A percentile compares a stretch with the other conserved stretches of the same genome.
Conservation (phyloP, 2,888 invertebrate genomes). For the Nemapogon koenigi region DNA sequence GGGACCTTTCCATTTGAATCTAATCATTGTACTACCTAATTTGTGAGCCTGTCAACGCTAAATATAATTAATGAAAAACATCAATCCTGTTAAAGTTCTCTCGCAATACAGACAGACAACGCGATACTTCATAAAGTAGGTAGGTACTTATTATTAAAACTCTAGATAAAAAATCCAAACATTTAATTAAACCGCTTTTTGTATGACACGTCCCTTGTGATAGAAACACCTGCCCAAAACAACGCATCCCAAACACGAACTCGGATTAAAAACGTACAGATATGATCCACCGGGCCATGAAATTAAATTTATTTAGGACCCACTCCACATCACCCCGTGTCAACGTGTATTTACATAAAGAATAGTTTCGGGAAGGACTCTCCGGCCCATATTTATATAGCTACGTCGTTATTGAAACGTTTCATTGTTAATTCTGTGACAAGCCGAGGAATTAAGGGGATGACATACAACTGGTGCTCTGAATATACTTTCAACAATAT, state of each 20-base stretch:
- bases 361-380: conserved; percentile 53
- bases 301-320: conserved; percentile 60
- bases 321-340: conserved; percentile 47
- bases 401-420: conserved; percentile 53
- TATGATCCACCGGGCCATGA: conserved; percentile 35
- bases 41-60: too few species aligned
- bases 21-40: too few species aligned
- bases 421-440: conserved; percentile 58
- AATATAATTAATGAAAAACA: too few species aligned
- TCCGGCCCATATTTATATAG: conserved; percentile 51
- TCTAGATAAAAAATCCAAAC: too few species aligned
- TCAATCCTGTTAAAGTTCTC: too few species aligned
- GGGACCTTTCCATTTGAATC: too few species aligned
- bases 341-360: conserved; percentile 53
- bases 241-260: conserved; percentile 27
- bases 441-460: conserved; percentile 34
- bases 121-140: too few species aligned
- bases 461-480: conserved; percentile 35
- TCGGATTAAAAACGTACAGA: conserved; percentile 38
- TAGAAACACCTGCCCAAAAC: conserved; percentile 38
- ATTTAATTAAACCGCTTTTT: too few species aligned
- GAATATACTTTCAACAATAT: conserved; percentile 48
- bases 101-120: too few species aligned
- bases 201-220: too few species aligned
- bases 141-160: too few species aligned